These are phyloP conservation scores for Gryllus bimaculatus DNA, from an alignment of 1,140 invertebrate species.

Conservation along the genomic window DNA sequence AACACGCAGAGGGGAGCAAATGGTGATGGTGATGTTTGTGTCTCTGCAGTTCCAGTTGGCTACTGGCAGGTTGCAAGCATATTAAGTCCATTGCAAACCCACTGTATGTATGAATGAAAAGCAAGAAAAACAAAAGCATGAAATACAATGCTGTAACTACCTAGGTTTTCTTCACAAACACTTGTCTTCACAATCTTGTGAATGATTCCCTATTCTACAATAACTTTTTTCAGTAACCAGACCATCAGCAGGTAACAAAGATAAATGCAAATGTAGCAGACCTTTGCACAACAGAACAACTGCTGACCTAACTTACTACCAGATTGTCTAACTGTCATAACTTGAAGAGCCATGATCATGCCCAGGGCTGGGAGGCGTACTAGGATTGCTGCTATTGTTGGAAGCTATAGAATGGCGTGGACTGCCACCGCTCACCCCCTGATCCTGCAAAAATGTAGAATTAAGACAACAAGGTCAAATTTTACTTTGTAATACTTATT, in stretches of 20 bases:
- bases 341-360: slow-evolving; percentile 62
- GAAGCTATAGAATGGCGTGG: slow-evolving; percentile 69
- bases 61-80: not conserved
- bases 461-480: no score
- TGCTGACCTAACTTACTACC: not conserved
- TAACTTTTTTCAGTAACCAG: not conserved
- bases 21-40: not conserved
- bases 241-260: slow-evolving; percentile 1
- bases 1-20: not conserved
- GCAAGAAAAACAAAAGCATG: not conserved
- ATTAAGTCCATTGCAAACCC: not conserved
- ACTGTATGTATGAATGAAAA: not conserved
- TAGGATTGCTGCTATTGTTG: slow-evolving; percentile 70
- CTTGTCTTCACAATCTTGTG: not conserved
- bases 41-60: not conserved
- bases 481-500: no score
- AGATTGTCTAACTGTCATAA: slow-evolving; percentile 41
- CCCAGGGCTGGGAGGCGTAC: slow-evolving; percentile 63
- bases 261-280: slow-evolving; percentile 1
- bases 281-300: slow-evolving; percentile 7
- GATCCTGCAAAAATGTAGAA: slow-evolving; percentile 33
- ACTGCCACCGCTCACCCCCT: slow-evolving; percentile 42
- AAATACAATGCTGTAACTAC: not conserved
- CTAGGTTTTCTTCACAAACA: not conserved
- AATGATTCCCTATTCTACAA: not conserved